Conservation (phyloP, 2,888 invertebrate species). For the Cataglyphis livida region DNA sequence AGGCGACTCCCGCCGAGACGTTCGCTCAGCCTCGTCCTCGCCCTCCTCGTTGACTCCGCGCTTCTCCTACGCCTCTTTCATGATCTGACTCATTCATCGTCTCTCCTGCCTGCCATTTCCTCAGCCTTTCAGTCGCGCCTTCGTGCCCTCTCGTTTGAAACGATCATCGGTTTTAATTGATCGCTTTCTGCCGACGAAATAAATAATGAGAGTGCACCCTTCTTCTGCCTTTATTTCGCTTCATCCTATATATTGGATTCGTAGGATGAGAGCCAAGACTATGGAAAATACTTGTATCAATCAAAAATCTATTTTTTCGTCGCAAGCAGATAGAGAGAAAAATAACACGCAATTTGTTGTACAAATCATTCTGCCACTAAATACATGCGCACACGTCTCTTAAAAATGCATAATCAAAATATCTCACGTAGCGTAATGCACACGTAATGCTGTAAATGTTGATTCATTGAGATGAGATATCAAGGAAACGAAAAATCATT, state of each 20-base stretch:
- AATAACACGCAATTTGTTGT: background rate
- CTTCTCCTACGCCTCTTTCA: slow-evolving; percentile 53
- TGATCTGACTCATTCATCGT: slow-evolving; percentile 55
- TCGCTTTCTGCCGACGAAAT: slow-evolving; percentile 65
- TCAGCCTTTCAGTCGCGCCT: slow-evolving; percentile 6
- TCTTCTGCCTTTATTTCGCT: background rate
- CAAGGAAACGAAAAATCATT: background rate
- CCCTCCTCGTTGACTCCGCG: slow-evolving; percentile 31
- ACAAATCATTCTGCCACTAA: background rate
- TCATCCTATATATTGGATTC: background rate
- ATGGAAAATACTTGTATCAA: background rate
- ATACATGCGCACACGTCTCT: background rate
- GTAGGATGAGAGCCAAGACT: background rate
- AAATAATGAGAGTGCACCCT: background rate
- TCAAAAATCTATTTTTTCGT: background rate
- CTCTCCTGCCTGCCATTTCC: slow-evolving; percentile 15
- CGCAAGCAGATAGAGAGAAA: background rate
- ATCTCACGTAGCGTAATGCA: background rate
- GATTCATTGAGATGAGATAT: background rate
- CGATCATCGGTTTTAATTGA: slow-evolving; percentile 62
- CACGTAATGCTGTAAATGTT: background rate
- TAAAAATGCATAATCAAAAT: background rate
- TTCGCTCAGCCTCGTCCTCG: background rate
- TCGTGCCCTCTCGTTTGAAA: slow-evolving; percentile 9
- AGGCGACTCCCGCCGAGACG: slow-evolving; percentile 75